phyloP scores from a whole-genome alignment of 1,140 invertebrate genomes.

The Calephelis virginiensis region DNA sequence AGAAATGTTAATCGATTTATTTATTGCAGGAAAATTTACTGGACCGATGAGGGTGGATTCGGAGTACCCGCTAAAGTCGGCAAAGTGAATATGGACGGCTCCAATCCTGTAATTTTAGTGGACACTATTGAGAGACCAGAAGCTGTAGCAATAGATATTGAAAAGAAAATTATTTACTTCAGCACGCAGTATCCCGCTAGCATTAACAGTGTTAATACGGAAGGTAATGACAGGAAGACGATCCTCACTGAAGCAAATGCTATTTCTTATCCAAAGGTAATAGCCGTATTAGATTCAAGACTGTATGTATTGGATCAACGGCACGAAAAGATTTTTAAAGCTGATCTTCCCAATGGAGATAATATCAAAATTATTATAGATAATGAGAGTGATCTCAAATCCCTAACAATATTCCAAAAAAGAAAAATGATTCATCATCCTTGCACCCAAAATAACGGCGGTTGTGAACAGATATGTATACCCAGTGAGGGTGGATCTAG shows the following conservation, averaged over 20 bases:
- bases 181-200: slow-evolving; percentile 87
- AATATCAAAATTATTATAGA: slow-evolving; percentile 89
- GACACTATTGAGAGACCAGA: slow-evolving; percentile 86
- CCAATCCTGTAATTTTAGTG: slow-evolving; percentile 84
- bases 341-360: slow-evolving; percentile 90
- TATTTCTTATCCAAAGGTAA: slow-evolving; percentile 88
- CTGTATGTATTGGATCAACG: slow-evolving; percentile 94
- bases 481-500: slow-evolving; percentile 84
- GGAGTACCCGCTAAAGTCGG: slow-evolving; percentile 95
- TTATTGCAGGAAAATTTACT: slow-evolving; percentile 89
- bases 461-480: slow-evolving; percentile 95
- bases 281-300: slow-evolving; percentile 90
- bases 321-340: slow-evolving; percentile 93
- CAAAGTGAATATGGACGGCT: slow-evolving; percentile 96
- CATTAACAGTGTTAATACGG: slow-evolving; percentile 86
- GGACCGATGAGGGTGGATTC: slow-evolving; percentile 96
- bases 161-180: slow-evolving; percentile 91
- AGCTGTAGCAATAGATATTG: slow-evolving; percentile 91
- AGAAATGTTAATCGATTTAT: slow-evolving; percentile 24
- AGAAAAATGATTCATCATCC: slow-evolving; percentile 88
- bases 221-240: slow-evolving; percentile 85
- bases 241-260: slow-evolving; percentile 85
- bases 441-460: slow-evolving; percentile 92
- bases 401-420: slow-evolving; percentile 93
- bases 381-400: slow-evolving; percentile 92